These are phyloP conservation scores for Bos indicus DNA, from an alignment of 2,113 vertebrate species.

Conservation along the genomic window DNA sequence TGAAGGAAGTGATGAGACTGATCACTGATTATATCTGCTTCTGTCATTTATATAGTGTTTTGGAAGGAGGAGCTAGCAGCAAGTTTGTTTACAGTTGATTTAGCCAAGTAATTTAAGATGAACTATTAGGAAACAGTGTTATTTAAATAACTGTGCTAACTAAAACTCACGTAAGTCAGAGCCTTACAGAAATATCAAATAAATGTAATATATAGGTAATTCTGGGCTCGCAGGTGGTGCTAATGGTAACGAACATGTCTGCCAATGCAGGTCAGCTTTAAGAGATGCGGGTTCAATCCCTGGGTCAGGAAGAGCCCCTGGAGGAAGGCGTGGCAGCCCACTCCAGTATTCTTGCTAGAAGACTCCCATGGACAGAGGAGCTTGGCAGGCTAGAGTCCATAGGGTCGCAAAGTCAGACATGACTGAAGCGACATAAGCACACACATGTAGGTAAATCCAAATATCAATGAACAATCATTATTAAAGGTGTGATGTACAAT, in stretches of 20 bases:
- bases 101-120: background rate
- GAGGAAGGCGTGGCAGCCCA: background rate
- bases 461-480: background rate
- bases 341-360: background rate
- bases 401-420: background rate
- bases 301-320: background rate
- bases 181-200: background rate
- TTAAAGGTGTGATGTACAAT: background rate
- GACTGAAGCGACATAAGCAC: background rate
- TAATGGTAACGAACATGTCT: background rate
- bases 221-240: fast-evolving
- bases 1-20: background rate
- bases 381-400: background rate
- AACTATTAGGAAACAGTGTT: background rate
- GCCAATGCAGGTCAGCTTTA: background rate
- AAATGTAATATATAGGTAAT: background rate
- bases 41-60: background rate
- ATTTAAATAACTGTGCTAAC: background rate
- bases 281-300: background rate
- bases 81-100: background rate
- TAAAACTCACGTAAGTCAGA: background rate
- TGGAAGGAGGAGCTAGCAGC: background rate
- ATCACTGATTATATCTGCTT: background rate
- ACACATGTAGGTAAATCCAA: background rate
- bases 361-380: background rate